A percentile compares a stretch with the other conserved stretches of the same genome.
Evolutionary conservation across 2,888 invertebrate genomes (phyloP).

Genomic region (Prosapia bicincta): DNA sequence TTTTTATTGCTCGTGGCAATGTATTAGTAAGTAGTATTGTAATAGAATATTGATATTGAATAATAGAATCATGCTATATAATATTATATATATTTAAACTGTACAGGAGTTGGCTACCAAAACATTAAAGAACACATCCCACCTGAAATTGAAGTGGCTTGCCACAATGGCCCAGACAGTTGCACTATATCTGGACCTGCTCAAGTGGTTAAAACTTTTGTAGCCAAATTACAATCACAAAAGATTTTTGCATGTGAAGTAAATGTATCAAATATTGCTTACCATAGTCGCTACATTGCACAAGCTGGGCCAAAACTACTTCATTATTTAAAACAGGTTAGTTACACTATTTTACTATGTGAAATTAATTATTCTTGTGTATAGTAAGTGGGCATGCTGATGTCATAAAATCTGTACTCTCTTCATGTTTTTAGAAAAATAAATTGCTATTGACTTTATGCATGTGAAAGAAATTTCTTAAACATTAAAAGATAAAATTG

Average conservation of each 20-base stretch:
- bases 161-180: constrained; percentile 81
- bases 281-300: constrained; percentile 80
- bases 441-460: too few species aligned
- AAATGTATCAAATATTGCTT: constrained; percentile 83
- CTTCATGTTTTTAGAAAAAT: too few species aligned
- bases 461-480: too few species aligned
- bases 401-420: too few species aligned
- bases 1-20: too few species aligned
- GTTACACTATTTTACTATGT: too few species aligned
- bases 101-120: constrained; percentile 47
- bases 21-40: too few species aligned
- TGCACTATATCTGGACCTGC: constrained; percentile 89
- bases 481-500: too few species aligned
- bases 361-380: too few species aligned
- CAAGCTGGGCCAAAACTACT: constrained; percentile 66
- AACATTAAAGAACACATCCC: constrained; percentile 62
- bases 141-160: constrained; percentile 76
- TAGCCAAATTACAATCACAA: constrained; percentile 59
- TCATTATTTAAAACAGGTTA: constrained; percentile 55
- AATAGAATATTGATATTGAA: too few species aligned
- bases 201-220: constrained; percentile 62
- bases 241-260: constrained; percentile 80
- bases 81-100: constrained; percentile 1
- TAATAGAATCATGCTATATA: neutral
- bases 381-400: too few species aligned